Conservation (phyloP, 2,888 invertebrate genomes). For the Nephrocerus scutellatus region DNA sequence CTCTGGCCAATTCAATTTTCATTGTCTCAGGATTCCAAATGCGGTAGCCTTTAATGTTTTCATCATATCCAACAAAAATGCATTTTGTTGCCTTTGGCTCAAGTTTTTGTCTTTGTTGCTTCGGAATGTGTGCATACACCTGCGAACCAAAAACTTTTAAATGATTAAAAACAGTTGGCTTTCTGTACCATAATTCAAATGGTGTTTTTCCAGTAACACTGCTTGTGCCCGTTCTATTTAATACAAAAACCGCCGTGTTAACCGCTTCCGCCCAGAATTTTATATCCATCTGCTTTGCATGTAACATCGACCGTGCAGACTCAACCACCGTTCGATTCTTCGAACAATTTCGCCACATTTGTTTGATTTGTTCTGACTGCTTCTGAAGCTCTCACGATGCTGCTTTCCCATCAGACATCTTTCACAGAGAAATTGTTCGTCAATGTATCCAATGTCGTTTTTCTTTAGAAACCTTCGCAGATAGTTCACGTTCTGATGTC, state of each 20-base stretch:
- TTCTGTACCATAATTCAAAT: constrained; percentile 25
- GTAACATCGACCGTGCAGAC: constrained; percentile 27
- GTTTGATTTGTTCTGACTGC: too few species aligned
- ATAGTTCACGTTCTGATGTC: too few species aligned
- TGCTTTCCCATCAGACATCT: too few species aligned
- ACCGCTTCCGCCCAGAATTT: constrained; percentile 40
- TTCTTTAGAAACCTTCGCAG: too few species aligned
- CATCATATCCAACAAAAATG: constrained; percentile 16
- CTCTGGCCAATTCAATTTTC: too few species aligned
- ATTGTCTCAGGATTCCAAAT: too few species aligned
- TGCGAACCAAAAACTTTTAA: constrained; percentile 12
- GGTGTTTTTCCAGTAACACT: constrained; percentile 24
- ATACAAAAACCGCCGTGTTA: constrained; percentile 31
- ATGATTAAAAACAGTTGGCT: constrained; percentile 6
- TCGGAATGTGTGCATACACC: constrained; percentile 11
- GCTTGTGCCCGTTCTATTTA: constrained; percentile 32
- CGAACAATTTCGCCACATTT: too few species aligned
- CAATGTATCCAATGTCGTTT: too few species aligned
- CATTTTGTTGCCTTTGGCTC: constrained; percentile 14
- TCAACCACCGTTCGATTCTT: constrained; percentile 36
- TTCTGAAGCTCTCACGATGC: too few species aligned
- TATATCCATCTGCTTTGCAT: constrained; percentile 20
- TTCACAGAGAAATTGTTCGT: too few species aligned
- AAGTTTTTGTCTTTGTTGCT: constrained; percentile 15
- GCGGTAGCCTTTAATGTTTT: constrained; percentile 15